Base-by-base conservation (phyloP, 2,888 invertebrate species). In the Tuberolachnus salignus region DNA sequence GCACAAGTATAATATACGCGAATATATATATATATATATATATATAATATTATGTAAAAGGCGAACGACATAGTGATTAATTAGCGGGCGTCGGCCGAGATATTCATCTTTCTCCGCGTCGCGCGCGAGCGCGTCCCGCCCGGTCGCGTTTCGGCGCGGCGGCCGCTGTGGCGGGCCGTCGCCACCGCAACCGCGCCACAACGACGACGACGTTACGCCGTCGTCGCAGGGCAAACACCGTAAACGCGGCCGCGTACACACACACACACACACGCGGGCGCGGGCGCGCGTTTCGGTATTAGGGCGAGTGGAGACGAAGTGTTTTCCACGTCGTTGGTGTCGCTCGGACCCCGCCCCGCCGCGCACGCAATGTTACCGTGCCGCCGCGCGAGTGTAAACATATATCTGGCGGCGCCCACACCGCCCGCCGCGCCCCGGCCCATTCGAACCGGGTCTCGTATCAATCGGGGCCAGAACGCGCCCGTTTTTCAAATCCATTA, bases 51-150 rank as follows among this genome's bases (percentile, higher is more conserved):
- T 42, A 42, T 14, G 55, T 70, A 70, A 57, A 59, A 74, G 64
- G 55, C 66, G 66, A 74, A 66, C 55, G 75, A 67, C 75, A 57
- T 57, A 16, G 66, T 75, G 75, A 75, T 75, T 75, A 75, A 75
- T 75, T 75, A 75, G 75, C 46, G 46, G 44, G 57, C 67, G 67
- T 61, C 16, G 61, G 51, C 61, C 46, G 42, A 61, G 61, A 73
- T 63, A 63, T 73, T 73, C 72, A 51, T 73, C 72, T 73, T 63
- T 63, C 34, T 19, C 49, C 16, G 19, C 61, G 49, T 11, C 19
- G 3, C n/a, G 34, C 14, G 59, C 46, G n/a, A n/a, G 3, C 34
- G n/a, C 34, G 26, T 10, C 51, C n/a, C n/a, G 6, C 34, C 34
- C 34, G 34, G 19, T 3, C 67, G 19, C 13, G n/a, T n/a, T n/a